These are phyloP conservation scores for Achatina immaculata DNA, from an alignment of 1,140 invertebrate species.

Conservation along the genomic window DNA sequence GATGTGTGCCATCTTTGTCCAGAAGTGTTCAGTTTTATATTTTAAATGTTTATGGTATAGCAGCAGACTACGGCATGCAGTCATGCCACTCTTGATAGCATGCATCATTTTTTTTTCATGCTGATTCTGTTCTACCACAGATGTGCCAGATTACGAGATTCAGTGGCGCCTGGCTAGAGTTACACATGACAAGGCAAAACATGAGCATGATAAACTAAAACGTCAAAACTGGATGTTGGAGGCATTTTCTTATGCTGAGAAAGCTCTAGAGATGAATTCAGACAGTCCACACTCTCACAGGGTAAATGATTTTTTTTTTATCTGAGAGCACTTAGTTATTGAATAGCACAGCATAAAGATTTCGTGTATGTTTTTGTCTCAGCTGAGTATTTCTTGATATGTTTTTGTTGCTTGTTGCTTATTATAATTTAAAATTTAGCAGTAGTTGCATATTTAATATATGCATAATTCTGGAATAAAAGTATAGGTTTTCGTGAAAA, in stretches of 20 bases:
- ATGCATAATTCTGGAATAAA: no score
- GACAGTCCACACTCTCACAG: constrained; percentile 36
- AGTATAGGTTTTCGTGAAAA: no score
- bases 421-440: no score
- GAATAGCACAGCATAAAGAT: neutral
- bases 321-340: neutral
- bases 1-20: no score
- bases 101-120: neutral
- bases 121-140: neutral
- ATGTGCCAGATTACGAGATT: constrained; percentile 30
- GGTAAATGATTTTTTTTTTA: constrained; percentile 5
- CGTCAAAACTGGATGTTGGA: constrained; percentile 35
- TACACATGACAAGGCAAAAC: constrained; percentile 34
- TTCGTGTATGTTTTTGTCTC: no score
- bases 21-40: no score
- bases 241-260: constrained; percentile 38
- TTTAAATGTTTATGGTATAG: no score
- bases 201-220: constrained; percentile 33
- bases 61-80: neutral
- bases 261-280: constrained; percentile 36
- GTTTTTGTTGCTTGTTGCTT: no score
- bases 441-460: no score
- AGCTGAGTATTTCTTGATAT: no score
- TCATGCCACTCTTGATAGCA: no score
- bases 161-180: constrained; percentile 37